phyloP scores from a whole-genome alignment of 1,140 invertebrate genomes.

The Alviniconcha marisindica region DNA sequence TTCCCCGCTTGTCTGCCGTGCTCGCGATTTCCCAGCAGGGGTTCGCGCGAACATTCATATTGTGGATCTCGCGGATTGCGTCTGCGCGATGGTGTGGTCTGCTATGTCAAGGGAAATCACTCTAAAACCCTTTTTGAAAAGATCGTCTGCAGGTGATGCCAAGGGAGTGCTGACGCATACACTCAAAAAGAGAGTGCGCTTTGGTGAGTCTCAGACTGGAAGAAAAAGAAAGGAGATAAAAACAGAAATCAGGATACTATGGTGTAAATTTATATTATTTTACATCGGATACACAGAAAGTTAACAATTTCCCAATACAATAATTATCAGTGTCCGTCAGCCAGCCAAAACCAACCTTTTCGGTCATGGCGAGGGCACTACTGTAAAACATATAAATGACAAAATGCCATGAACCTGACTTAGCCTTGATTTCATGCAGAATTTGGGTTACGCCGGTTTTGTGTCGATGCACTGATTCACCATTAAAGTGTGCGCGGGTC shows the following conservation, averaged over 20 bases:
- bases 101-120: constrained; percentile 39
- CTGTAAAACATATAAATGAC: too few species aligned
- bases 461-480: too few species aligned
- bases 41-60: constrained; percentile 42
- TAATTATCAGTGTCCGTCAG: too few species aligned
- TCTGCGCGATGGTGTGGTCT: constrained; percentile 37
- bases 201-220: neutral
- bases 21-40: constrained; percentile 45
- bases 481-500: too few species aligned
- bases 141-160: constrained; percentile 41
- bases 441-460: too few species aligned
- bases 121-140: constrained; percentile 40
- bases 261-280: neutral
- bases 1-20: constrained; percentile 38
- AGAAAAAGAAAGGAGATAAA: neutral
- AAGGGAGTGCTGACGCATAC: constrained; percentile 25
- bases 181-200: constrained; percentile 3
- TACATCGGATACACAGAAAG: neutral
- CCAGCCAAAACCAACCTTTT: too few species aligned
- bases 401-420: too few species aligned
- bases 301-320: neutral
- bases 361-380: too few species aligned
- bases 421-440: too few species aligned
- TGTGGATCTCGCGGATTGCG: constrained; percentile 33
- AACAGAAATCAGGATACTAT: neutral